Percentiles rank a stretch among this genome's conserved stretches.
Evolutionary conservation across 2,797 vertebrate species (phyloP).

Genomic region (Smutsia temminckii): DNA sequence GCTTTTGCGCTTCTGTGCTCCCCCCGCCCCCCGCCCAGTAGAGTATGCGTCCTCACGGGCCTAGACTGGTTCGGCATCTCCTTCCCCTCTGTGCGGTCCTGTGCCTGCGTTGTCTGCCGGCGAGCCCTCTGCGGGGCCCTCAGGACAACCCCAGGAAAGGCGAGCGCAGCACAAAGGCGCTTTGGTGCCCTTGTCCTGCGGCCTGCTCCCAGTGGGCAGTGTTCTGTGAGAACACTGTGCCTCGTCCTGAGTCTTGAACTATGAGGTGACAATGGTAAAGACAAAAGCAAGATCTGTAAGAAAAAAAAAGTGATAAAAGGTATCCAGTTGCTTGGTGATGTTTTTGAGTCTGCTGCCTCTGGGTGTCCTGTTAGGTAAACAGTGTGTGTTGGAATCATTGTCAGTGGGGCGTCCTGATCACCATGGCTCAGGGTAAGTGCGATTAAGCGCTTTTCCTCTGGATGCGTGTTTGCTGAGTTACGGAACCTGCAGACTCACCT

Average conservation of each 20-base stretch:
- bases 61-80: neutral
- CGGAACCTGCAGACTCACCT: neutral
- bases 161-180: neutral
- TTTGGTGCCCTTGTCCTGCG: neutral
- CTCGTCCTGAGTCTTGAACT: neutral
- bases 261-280: neutral
- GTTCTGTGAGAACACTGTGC: fast-evolving
- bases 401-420: neutral
- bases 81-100: neutral
- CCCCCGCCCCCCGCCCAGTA: too few species aligned
- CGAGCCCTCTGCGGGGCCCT: too few species aligned
- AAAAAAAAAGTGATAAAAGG: neutral
- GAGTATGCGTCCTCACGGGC: neutral
- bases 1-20: neutral
- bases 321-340: neutral
- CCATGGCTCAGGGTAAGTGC: neutral
- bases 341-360: neutral
- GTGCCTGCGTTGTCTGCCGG: neutral
- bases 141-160: neutral
- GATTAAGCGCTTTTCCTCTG: neutral
- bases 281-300: neutral
- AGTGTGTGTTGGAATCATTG: neutral
- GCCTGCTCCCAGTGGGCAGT: neutral
- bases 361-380: neutral
- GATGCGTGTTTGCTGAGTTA: neutral